Base-by-base conservation (phyloP, 2,888 invertebrate genomes). In the Chloroclysta siterata region DNA sequence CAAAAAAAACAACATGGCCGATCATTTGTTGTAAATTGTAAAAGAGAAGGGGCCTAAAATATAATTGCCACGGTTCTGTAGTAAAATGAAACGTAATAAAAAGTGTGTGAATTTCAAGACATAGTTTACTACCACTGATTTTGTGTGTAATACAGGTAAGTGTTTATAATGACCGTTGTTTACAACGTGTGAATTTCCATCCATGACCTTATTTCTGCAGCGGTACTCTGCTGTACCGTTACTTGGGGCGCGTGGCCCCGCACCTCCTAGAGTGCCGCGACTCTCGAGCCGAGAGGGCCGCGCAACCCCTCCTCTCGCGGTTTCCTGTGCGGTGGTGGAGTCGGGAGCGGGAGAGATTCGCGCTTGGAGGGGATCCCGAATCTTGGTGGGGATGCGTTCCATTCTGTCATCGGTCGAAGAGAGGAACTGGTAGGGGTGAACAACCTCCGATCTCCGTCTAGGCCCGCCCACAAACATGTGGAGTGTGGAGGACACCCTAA, bases 291-390 rank as follows among this genome's bases (percentile, higher is more conserved):
- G 14, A 51, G 65, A 65, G 65, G 65, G 57, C 65, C 60, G 83
- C 80, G 77, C 88, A 36, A 90, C 90, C 90, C 89, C 90, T 89
- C 92, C 91, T 90, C 92, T 90, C 87, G 84, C 87, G 74, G 81
- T 84, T 87, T 88, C 80, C 89, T 87, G 88, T 62, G 89, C 33
- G 50, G 14, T 88, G 89, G 91, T 88, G 91, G 92, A 87, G 90
- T 82, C 88, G 91, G 91, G 92, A 91, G 90, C 90, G 92, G 92
- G 89, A 90, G 91, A 90, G 88, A 90, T 91, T 90, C 85, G 83
- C 86, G 85, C 81, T 89, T 93, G 93, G 93, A 92, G 93, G 93
- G 93, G 93, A 92, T 91, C 90, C 86, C 88, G 87, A 81, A 82
- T 76, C 81, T 88, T 89, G 93, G 93, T 90, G 93, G 93, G 93